Conservation (phyloP, 2,113 vertebrate genomes). For the Irena cyanogastra region DNA sequence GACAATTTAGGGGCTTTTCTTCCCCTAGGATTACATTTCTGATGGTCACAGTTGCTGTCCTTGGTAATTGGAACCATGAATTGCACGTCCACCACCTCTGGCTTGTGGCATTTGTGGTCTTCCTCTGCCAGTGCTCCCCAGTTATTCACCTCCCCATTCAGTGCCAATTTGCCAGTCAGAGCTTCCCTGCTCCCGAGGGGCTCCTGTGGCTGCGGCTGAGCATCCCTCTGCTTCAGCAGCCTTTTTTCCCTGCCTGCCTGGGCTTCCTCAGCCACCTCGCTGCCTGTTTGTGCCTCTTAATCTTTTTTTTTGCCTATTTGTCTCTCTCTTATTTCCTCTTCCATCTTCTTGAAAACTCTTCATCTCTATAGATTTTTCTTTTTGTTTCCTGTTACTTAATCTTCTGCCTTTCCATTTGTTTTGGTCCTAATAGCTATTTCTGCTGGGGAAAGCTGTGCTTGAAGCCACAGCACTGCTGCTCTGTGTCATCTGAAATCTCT, state of each 20-base stretch:
- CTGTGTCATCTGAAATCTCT: background rate
- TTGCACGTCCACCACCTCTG: background rate
- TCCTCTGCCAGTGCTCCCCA: background rate
- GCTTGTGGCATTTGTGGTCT: background rate
- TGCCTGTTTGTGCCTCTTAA: background rate
- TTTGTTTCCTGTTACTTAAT: slow-evolving; percentile 3
- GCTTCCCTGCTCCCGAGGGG: background rate
- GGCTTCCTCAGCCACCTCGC: background rate
- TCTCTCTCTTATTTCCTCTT: background rate
- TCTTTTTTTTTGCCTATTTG: background rate
- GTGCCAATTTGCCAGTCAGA: background rate
- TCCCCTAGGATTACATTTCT: background rate
- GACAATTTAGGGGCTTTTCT: background rate
- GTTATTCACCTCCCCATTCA: background rate
- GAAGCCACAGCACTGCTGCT: background rate
- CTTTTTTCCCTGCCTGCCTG: background rate
- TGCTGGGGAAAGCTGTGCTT: background rate
- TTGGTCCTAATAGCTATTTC: background rate
- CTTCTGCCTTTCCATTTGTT: slow-evolving; percentile 1
- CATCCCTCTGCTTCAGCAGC: background rate
- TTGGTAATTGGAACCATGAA: accelerated
- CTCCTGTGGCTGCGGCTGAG: background rate
- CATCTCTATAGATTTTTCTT: slow-evolving; percentile 15
- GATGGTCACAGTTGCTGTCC: background rate
- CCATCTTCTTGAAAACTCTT: background rate